Conservation (phyloP, 2,113 vertebrate species). For the Greenwoodochromis staneri region DNA sequence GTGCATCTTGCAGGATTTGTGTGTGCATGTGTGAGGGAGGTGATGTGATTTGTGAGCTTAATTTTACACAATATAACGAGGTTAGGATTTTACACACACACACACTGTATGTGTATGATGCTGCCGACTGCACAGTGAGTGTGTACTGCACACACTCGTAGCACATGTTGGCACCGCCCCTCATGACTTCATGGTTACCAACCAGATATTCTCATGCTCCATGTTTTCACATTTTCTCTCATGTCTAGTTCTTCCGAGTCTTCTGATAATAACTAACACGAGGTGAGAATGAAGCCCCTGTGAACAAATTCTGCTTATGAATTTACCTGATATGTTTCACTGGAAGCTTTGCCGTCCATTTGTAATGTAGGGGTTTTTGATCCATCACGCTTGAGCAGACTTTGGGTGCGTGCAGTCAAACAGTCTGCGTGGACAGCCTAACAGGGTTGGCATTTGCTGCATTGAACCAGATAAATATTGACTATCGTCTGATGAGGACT, state of each 20-base stretch:
- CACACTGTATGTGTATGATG: neutral
- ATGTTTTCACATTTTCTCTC: neutral
- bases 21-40: neutral
- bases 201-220: neutral
- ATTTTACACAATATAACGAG: neutral
- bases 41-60: slow-evolving; percentile 1
- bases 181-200: neutral
- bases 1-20: neutral
- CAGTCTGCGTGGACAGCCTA: neutral
- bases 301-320: neutral
- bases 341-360: neutral
- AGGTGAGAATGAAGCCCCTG: neutral
- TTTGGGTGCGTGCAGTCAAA: neutral
- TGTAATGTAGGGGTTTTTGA: neutral
- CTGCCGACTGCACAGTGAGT: neutral
- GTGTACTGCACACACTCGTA: neutral
- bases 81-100: neutral
- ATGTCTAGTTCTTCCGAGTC: neutral
- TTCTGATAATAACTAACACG: neutral
- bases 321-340: neutral
- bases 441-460: neutral
- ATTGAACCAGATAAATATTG: neutral
- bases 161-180: neutral
- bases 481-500: neutral
- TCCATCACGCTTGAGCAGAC: neutral